These are phyloP conservation scores for Cardinalis cardinalis DNA, from an alignment of 2,113 vertebrate species.

Conservation along the genomic window DNA sequence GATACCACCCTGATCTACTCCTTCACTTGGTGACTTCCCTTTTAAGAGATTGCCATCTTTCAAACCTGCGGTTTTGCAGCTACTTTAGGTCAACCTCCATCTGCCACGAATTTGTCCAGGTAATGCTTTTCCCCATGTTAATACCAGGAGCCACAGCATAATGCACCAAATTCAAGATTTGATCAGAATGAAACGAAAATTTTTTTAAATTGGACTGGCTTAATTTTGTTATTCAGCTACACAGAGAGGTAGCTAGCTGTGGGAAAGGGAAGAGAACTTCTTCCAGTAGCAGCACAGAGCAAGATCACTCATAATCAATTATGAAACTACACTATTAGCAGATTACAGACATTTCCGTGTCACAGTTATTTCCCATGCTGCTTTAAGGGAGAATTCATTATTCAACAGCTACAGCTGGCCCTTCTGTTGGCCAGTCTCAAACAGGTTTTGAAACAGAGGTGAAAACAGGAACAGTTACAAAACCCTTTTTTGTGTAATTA, in stretches of 20 bases:
- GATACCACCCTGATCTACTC: neutral
- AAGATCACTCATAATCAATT: neutral
- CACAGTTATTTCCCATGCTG: neutral
- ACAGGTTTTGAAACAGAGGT: slow-evolving; percentile 5
- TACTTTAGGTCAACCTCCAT: neutral
- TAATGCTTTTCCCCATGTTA: neutral
- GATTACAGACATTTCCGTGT: neutral
- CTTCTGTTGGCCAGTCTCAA: neutral
- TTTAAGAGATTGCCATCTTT: neutral
- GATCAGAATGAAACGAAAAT: neutral
- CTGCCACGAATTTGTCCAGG: neutral
- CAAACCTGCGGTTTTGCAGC: neutral
- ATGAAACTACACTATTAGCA: neutral
- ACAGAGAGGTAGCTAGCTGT: neutral
- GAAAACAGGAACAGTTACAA: neutral
- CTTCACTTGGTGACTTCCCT: neutral
- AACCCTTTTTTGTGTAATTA: neutral
- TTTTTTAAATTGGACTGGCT: neutral
- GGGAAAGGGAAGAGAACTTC: neutral
- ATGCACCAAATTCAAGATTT: neutral
- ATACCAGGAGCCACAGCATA: neutral
- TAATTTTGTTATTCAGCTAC: neutral
- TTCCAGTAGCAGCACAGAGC: neutral
- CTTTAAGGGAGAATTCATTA: neutral
- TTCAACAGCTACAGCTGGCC: neutral